Evolutionary conservation across 2,888 invertebrate species (phyloP), one percentile per base, ranked within the genome.

Genomic region (Cosmia pyralina): DNA sequence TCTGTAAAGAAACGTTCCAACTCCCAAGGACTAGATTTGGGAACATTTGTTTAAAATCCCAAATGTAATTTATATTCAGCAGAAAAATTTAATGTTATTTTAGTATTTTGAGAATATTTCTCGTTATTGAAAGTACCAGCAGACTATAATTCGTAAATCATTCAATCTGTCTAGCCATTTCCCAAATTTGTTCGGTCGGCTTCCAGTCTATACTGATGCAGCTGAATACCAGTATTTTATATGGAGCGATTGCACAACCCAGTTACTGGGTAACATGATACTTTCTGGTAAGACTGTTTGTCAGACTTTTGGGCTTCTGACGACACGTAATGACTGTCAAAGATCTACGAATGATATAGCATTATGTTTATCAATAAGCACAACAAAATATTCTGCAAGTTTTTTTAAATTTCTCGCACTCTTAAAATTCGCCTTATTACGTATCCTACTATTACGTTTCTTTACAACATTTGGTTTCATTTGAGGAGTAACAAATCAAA

Each of bases 11-110:
- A 82, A 64, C 28, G 48, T 78, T 38, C 19, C 28, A 28, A 28
- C 28, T 28, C 44, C 19, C 38, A 38, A 63, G 69, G 44, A 81
- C 64, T 68, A 44, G 58, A 64, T 69, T 82, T 46, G 34, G 55
- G 13, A 13, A 22, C 55, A 46, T 69, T 82, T 69, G 58, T 48
- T 46, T 68, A 59, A 53, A 63, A 77, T 60, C 38, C 38, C 11
- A 46, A 62, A 57, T 69, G 46, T 58, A 53, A 60, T 64, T 46
- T 72, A n/a, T 11, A 48, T 73, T 58, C 34, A 28, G n/a, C 11
- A n/a, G 13, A n/a, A 62, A 78, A 57, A 15, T 41, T 22, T 62
- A 57, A 44, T 57, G n/a, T 68, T 50, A 13, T 50, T 22, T 67
- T 57, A 11, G 44, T 46, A 13, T 44, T 44, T 62, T 28, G 4